These are phyloP conservation scores for Sebastes fasciatus DNA, from an alignment of 2,113 vertebrate genomes.

Conservation along the genomic window DNA sequence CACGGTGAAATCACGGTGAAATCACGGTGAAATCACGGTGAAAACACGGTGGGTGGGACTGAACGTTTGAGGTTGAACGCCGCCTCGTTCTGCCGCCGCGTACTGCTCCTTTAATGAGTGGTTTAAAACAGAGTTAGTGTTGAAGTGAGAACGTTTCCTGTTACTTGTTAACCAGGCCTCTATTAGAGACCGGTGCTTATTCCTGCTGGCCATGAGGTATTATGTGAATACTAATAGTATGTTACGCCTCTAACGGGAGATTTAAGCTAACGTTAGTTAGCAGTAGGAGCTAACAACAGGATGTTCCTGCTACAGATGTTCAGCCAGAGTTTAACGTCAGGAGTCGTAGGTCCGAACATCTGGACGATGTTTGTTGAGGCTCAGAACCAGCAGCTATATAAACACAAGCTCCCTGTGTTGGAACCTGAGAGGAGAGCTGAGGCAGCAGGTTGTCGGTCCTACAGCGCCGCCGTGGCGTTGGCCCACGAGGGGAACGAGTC, in stretches of 20 bases:
- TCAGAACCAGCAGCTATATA: background rate
- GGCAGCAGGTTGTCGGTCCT: background rate
- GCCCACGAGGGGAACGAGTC: conserved; percentile 91
- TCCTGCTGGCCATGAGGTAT: background rate
- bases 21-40: too few species aligned
- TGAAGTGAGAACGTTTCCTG: too few species aligned
- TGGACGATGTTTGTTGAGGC: background rate
- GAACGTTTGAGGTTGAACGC: too few species aligned
- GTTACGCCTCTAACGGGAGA: background rate
- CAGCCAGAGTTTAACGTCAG: background rate
- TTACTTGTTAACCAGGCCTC: too few species aligned
- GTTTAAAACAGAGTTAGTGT: too few species aligned
- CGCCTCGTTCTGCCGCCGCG: too few species aligned
- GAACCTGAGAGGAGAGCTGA: background rate
- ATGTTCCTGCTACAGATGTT: too few species aligned
- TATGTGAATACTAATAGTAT: background rate
- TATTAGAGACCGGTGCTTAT: too few species aligned
- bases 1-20: too few species aligned
- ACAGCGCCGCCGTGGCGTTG: conserved; percentile 70
- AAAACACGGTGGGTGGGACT: too few species aligned
- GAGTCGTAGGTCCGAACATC: background rate
- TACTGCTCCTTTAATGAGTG: too few species aligned
- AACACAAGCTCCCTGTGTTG: too few species aligned
- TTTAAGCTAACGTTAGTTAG: background rate
- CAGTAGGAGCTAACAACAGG: background rate